Base-by-base conservation (phyloP, 2,113 vertebrate genomes). In the Labeo rohita region DNA sequence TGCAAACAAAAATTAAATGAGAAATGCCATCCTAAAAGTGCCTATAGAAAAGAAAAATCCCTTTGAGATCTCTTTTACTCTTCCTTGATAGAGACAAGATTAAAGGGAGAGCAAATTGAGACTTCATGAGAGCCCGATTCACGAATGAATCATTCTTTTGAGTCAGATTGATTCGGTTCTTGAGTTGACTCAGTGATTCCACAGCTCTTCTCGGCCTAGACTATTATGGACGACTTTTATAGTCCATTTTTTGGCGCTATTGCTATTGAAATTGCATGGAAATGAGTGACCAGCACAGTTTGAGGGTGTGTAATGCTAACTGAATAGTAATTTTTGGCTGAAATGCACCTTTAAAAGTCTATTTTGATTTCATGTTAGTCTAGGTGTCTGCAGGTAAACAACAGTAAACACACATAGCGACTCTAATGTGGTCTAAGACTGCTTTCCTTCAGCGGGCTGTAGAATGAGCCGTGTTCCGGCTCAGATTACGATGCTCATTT, bases 401-500 rank as follows among this genome's bases (percentile, higher is more conserved):
- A 10, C 36, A 18, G 39, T 61, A 66, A 65, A 68, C 15, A 82
- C 47, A 66, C 78, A 21, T 6, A 12, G 47, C 13, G 18, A 39
- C 70, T 73, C 18, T 87, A 75, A 80, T 75, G 7, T 72, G 63
- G 21, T 49, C 74, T 83, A 56, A 74, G 52, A 43, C 63, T 59
- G 78, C 66, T 72, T 86, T 86, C 47, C 74, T 86, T 73, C 34
- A 79, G 1, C 45, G 43, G 61, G 21, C 23, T 78, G 52, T 49
- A 61, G 68, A 70, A 72, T 56, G n/a, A 54, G 63, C 61, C n/a
- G 63, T 70, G 76, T 49, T 45, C 8, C 80, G 86, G 77, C 84
- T 88, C 90, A 93, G 91, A 94, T 94, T 93, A 93, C 77, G 74
- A 87, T 85, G 90, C 90, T 93, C 88, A 93, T 92, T 91, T 91